Evolutionary conservation across 2,797 vertebrate genomes (phyloP).

Genomic region (Danionella dracula): DNA sequence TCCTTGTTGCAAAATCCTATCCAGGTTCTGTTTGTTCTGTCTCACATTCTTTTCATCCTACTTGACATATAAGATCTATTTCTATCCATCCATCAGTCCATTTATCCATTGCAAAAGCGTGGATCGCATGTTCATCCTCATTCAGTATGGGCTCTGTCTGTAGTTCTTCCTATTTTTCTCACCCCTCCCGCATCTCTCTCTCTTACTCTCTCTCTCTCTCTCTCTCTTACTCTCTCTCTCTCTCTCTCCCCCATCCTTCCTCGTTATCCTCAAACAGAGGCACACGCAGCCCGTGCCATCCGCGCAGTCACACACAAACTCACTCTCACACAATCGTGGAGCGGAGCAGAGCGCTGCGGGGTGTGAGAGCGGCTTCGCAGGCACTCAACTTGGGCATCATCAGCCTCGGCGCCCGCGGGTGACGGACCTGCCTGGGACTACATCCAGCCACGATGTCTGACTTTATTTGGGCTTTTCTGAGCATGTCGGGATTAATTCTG

Average conservation of each 20-base stretch:
- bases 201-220: background rate
- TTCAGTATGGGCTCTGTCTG: background rate
- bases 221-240: background rate
- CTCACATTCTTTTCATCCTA: no score
- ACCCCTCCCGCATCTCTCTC: background rate
- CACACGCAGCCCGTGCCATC: constrained; percentile 10
- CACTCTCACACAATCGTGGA: constrained; percentile 25
- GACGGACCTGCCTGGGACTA: constrained; percentile 45
- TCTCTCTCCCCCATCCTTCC: constrained; percentile 6
- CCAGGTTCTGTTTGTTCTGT: no score
- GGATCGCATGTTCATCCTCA: background rate
- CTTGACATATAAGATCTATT: no score
- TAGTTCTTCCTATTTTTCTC: background rate
- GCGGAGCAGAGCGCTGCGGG: constrained; percentile 53
- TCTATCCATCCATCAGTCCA: background rate
- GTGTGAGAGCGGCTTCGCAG: constrained; percentile 51
- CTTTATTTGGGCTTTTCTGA: constrained; percentile 63
- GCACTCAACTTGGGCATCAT: constrained; percentile 56
- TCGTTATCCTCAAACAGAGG: constrained; percentile 26
- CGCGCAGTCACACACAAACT: background rate
- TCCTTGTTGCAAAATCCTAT: no score
- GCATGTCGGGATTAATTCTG: constrained; percentile 76
- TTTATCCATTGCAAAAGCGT: background rate
- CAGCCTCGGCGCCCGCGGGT: constrained; percentile 50
- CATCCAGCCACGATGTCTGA: constrained; percentile 64